Evolutionary conservation across 2,113 vertebrate species (phyloP), one percentile per base, ranked within the genome.

Genomic region (Galemys pyrenaicus): DNA sequence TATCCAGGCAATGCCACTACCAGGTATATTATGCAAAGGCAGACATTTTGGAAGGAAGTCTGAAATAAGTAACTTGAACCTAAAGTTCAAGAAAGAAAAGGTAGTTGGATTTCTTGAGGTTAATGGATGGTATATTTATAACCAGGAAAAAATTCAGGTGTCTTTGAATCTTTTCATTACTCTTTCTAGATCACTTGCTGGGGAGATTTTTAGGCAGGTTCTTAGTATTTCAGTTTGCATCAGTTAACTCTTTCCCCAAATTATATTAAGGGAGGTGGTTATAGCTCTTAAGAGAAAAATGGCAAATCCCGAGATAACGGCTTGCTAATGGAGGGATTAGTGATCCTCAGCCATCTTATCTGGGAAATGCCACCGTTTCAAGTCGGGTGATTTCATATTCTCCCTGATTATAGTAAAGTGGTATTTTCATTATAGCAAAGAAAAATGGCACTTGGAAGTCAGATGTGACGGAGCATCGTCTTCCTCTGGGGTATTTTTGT

Each of bases 151-250:
- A 64, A 64, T 46, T 62, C 15, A 49, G 4, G 6, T 54, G 5
- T 37, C 19, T 91, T 83, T 35, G 39, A 65, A 51, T 54, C 35
- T 65, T 74, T 0, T 10, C 26, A 37, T 37, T 13, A 51, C 1
- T 58, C 17, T 49, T 78, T 24, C 39, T 13, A 85, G 30, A 70
- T 51, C 32, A 78, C 81, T 87, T 73, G 62, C 7, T 2, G 16
- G 16, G 19, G n/a, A 81, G 37, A 82, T 73, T 60, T 96, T 32
- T 10, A 65, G 13, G 7, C 15, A 44, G 67, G 19, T 54, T 70
- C 39, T 85, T 71, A 83, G 39, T n/a, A 49, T 67, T 87, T 92
- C 46, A 51, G 81, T 82, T 75, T 26, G 65, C 82, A 87, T 56
- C 79, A 58, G 20, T 73, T 6, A 78, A 58, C 15, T 74, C 7